phyloP scores from a whole-genome alignment of 2,113 vertebrate species.

The Chionis minor region DNA sequence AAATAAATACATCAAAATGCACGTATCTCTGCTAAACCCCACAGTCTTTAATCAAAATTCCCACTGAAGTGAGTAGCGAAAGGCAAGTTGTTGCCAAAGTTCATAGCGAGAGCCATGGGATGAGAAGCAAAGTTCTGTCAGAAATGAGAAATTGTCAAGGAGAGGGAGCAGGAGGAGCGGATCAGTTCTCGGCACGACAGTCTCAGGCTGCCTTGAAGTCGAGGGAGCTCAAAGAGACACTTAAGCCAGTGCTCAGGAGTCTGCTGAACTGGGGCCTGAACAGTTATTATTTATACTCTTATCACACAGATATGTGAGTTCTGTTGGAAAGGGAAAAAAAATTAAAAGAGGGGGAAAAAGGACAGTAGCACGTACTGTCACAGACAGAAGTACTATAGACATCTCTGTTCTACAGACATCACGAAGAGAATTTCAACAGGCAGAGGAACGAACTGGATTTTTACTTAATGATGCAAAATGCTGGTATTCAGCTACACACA shows the following conservation, averaged over 20 bases:
- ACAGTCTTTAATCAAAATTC: slow-evolving; percentile 48
- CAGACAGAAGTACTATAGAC: not conserved
- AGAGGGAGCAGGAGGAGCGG: not conserved
- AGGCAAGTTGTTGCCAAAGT: slow-evolving; percentile 28
- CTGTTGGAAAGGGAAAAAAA: not conserved
- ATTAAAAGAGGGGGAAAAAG: not conserved
- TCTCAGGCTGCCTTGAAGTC: not conserved
- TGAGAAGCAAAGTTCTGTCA: slow-evolving; percentile 41
- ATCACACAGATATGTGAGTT: not conserved
- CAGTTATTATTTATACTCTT: not conserved
- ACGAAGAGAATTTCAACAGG: not conserved
- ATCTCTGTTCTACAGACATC: not conserved
- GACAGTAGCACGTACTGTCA: accelerated
- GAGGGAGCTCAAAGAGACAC: not conserved
- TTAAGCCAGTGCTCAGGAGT: not conserved
- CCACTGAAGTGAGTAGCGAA: not conserved
- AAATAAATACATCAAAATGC: slow-evolving; percentile 45
- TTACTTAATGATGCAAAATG: not conserved
- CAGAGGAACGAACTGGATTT: not conserved
- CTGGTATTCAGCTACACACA: not conserved
- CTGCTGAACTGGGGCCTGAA: not conserved
- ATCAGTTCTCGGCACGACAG: not conserved
- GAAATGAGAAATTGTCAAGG: slow-evolving; percentile 9
- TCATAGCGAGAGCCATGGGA: not conserved
- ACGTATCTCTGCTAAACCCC: not conserved